Conservation (phyloP, 1,140 invertebrate species). For the Polypedilum vanderplanki region DNA sequence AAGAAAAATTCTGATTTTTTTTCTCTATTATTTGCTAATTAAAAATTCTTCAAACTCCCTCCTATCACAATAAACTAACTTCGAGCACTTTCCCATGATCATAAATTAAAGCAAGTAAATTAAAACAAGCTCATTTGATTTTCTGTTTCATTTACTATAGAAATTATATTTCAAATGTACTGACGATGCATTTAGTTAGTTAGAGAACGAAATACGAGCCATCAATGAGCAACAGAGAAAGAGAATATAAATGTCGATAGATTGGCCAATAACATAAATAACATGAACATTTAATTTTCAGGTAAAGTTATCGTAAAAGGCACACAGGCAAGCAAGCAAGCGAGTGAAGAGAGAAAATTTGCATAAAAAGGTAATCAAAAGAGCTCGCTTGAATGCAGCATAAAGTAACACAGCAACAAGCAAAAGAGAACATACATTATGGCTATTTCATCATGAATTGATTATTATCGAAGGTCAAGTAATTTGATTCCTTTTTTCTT, state of each 20-base stretch:
- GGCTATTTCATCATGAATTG: slow-evolving; percentile 24
- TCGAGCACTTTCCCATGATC: no score
- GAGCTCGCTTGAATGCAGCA: neutral
- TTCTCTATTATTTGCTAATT: no score
- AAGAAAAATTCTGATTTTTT: no score
- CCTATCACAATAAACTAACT: no score
- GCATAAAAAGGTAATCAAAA: slow-evolving; percentile 24
- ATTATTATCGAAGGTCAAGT: slow-evolving; percentile 29
- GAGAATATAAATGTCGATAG: slow-evolving; percentile 22
- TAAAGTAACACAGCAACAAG: neutral
- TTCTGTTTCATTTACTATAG: no score
- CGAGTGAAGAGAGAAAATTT: neutral
- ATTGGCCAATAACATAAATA: slow-evolving; percentile 26
- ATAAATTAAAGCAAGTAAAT: no score
- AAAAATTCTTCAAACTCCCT: no score
- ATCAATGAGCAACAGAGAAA: neutral
- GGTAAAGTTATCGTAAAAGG: slow-evolving; percentile 9
- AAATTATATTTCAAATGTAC: no score
- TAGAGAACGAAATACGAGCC: neutral
- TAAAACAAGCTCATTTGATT: no score
- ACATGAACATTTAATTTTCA: slow-evolving; percentile 27
- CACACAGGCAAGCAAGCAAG: neutral
- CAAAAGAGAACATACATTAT: neutral
- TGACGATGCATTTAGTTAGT: no score
- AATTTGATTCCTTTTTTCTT: slow-evolving; percentile 23